A percentile compares a stretch with the other conserved stretches of the same genome.
Evolutionary conservation across 2,113 vertebrate genomes (phyloP).

Genomic region (Collichthys lucidus): DNA sequence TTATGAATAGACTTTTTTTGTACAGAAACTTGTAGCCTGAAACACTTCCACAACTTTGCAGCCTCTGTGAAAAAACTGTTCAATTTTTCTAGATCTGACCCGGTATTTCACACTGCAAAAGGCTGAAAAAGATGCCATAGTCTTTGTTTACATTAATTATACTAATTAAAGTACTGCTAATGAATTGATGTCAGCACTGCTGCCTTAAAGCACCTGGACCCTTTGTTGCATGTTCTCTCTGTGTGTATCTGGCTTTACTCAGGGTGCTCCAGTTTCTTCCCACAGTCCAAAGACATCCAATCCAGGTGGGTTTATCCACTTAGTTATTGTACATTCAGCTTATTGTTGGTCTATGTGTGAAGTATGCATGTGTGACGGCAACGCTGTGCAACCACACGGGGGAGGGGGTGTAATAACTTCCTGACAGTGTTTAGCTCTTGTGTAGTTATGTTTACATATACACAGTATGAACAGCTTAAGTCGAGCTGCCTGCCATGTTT

Average conservation of each 20-base stretch:
- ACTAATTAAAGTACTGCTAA: background rate
- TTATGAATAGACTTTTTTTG: conserved; percentile 9
- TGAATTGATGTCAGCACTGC: background rate
- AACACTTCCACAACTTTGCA: background rate
- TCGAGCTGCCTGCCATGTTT: background rate
- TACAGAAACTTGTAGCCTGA: background rate
- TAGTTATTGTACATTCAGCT: background rate
- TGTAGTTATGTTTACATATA: conserved; percentile 30
- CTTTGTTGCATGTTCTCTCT: background rate
- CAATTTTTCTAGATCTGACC: background rate
- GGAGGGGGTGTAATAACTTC: conserved; percentile 5
- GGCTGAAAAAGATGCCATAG: background rate
- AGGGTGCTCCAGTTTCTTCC: background rate
- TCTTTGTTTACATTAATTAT: background rate
- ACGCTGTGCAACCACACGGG: background rate
- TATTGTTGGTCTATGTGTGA: background rate
- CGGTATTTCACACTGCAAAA: background rate
- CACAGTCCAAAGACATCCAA: background rate
- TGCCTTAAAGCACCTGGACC: background rate
- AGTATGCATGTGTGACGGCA: background rate
- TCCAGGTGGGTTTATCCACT: background rate
- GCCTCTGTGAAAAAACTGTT: background rate
- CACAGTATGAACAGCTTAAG: conserved; percentile 17
- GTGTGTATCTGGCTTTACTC: background rate
- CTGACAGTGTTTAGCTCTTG: conserved; percentile 7